Evolutionary conservation across 2,888 invertebrate genomes (phyloP).

Genomic region (Cephus sareptanus): DNA sequence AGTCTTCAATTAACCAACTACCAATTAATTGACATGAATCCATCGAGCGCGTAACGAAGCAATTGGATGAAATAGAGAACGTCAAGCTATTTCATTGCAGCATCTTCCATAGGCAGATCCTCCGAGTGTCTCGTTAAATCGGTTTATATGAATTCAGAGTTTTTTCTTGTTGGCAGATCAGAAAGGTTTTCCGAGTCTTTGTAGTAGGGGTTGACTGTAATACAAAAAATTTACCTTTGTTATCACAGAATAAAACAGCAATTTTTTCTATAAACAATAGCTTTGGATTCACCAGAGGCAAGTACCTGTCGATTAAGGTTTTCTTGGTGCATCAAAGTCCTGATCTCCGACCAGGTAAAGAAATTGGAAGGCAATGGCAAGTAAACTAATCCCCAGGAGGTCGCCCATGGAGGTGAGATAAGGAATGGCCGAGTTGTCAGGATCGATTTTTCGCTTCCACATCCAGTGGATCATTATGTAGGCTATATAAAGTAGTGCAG

Average conservation of each 20-base stretch:
- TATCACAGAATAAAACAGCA: neutral
- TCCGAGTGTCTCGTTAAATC: neutral
- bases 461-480: constrained; percentile 74
- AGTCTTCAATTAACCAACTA: neutral
- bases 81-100: neutral
- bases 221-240: neutral
- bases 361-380: constrained; percentile 74
- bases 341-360: constrained; percentile 72
- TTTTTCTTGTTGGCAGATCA: neutral
- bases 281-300: neutral
- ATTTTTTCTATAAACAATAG: neutral
- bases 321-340: constrained; percentile 60
- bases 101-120: neutral
- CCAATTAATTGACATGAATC: neutral
- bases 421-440: constrained; percentile 82
- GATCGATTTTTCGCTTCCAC: constrained; percentile 75
- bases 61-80: neutral
- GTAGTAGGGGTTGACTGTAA: neutral
- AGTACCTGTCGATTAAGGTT: constrained; percentile 32
- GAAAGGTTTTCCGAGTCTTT: neutral
- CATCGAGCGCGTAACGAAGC: no score
- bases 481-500: constrained; percentile 72
- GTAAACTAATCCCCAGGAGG: constrained; percentile 77
- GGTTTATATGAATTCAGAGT: neutral
- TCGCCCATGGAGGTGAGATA: constrained; percentile 84